Base-by-base conservation (phyloP, 2,797 vertebrate genomes). In the Todus mexicanus region DNA sequence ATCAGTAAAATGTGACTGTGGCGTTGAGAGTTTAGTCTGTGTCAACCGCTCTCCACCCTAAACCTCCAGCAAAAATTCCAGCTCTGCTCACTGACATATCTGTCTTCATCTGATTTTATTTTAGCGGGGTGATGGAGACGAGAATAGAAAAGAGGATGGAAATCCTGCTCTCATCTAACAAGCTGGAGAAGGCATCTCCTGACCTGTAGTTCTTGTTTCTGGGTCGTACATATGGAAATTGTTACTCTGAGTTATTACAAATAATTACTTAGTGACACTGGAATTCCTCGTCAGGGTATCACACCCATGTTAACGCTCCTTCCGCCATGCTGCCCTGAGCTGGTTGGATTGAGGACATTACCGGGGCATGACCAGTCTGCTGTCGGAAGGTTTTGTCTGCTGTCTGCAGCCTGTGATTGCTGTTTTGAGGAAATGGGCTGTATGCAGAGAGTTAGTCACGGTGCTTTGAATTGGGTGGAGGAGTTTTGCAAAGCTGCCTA, bases 151-250 rank as follows among this genome's bases (percentile, higher is more conserved):
- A 65, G 35, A 82, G 57, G 64, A 38, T 69, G 87, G 92, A 92
- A 96, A 90, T 27, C 42, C 72, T 93, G 61, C 81, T 74, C 25
- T 90, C 93, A 96, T 74, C 68, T 65, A 71, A 71, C 48, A 65
- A 92, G 60, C 47, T 81, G 48, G 79, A 92, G 74, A 90, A 92
- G 71, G 74, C 87, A 90, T 82, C 90, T 93, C 70, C 81, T 25
- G 40, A 93, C 91, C 66, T 76, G 85, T 11, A 92, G 72, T 86
- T 93, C 93, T 92, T 84, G 85, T 59, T 93, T 93, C 72, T 80
- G 74, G 87, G 77, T 61, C 48, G 33, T 85, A 35, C 87, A 91
- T 92, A 95, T 93, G 95, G 96, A 95, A 96, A 96, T 84, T 87
- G 81, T 96, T 96, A 93, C 87, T 89, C 83, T 45, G 43, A 84